Conservation (phyloP, 2,113 vertebrate species). For the Paradoxurus hermaphroditus region DNA sequence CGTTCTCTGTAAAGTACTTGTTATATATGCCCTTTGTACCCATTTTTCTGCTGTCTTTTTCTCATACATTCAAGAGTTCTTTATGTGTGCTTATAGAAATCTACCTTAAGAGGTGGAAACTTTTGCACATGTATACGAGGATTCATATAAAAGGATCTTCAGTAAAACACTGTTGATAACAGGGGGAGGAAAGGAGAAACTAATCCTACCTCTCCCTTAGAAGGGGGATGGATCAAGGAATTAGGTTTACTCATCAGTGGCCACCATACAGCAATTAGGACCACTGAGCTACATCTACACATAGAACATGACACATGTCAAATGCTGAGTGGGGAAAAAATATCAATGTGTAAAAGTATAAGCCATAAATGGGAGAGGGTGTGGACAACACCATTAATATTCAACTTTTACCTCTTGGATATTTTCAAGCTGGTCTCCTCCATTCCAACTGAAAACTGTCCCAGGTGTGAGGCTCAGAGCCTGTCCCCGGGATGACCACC, state of each 20-base stretch:
- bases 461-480: background rate
- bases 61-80: background rate
- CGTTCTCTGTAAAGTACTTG: constrained; percentile 17
- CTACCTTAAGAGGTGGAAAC: background rate
- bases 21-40: background rate
- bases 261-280: background rate
- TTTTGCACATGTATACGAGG: background rate
- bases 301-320: background rate
- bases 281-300: background rate
- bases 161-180: background rate
- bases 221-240: background rate
- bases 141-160: background rate
- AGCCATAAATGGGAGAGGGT: background rate
- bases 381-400: background rate
- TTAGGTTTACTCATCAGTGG: background rate
- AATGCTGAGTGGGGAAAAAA: background rate
- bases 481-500: background rate
- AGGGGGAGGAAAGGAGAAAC: background rate
- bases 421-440: background rate
- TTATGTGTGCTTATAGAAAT: constrained; percentile 13
- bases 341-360: background rate
- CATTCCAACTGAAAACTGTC: background rate
- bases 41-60: constrained; percentile 6
- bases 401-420: background rate
- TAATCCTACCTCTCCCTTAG: background rate